These are phyloP conservation scores for Drosophila mimetica DNA, from an alignment of 2,888 invertebrate genomes.

Conservation along the genomic window DNA sequence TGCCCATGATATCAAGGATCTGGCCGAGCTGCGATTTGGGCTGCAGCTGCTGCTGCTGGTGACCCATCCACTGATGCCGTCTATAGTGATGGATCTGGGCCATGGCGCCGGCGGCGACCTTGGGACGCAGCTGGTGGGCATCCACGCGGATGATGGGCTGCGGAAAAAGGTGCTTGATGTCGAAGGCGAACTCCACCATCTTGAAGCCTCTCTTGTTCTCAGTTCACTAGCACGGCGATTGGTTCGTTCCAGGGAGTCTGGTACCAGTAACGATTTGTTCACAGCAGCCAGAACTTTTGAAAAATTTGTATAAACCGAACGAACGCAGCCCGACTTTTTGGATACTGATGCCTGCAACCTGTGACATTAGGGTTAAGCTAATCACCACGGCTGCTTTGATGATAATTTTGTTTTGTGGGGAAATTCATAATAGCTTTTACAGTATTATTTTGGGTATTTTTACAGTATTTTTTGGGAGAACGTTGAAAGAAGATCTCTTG, in stretches of 20 bases:
- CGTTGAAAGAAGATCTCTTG: no score
- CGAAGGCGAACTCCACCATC: constrained; percentile 28
- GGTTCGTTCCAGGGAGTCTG: no score
- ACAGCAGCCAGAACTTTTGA: background rate
- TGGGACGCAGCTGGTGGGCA: constrained; percentile 13
- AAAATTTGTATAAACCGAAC: background rate
- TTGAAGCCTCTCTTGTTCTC: background rate
- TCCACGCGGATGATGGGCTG: constrained; percentile 35
- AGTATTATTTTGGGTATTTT: no score
- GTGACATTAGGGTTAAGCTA: background rate
- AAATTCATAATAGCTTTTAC: no score
- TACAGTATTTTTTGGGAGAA: no score
- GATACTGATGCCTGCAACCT: background rate
- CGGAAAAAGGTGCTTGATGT: constrained; percentile 33
- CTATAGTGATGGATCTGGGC: no score
- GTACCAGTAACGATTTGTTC: background rate
- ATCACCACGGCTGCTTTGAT: background rate
- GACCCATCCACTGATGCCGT: no score
- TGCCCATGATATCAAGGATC: constrained; percentile 89
- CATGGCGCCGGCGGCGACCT: background rate
- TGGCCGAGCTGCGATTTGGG: constrained; percentile 73
- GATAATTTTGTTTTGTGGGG: no score
- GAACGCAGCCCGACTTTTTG: background rate
- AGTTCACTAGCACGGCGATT: background rate
- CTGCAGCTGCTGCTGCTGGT: no score